Percentiles rank a stretch among this genome's conserved stretches.
Evolutionary conservation across 2,113 vertebrate species (phyloP).

Genomic region (Oncorhynchus gorbuscha): DNA sequence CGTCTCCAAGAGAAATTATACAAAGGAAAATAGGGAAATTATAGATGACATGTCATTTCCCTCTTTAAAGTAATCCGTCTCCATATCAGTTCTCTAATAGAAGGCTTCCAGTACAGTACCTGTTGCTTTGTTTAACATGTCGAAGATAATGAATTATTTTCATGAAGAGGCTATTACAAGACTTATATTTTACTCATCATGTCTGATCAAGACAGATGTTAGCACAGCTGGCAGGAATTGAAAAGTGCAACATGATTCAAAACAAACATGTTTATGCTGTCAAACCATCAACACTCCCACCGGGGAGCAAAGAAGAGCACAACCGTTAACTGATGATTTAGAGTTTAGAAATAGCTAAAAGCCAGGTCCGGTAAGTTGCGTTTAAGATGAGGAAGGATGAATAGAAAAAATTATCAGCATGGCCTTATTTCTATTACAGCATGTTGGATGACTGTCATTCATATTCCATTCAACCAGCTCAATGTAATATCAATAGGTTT

Average conservation of each 20-base stretch:
- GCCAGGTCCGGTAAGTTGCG: too few relatives aligned
- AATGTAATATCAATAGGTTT: too few relatives aligned
- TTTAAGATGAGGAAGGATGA: too few relatives aligned
- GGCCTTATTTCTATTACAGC: too few relatives aligned
- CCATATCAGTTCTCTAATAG: neutral
- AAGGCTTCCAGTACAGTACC: neutral
- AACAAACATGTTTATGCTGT: neutral
- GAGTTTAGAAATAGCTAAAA: too few relatives aligned
- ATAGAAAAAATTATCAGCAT: too few relatives aligned
- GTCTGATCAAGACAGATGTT: neutral
- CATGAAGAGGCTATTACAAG: neutral
- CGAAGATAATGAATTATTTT: neutral
- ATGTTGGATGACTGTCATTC: too few relatives aligned
- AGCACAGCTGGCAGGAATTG: neutral
- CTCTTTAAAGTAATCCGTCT: neutral
- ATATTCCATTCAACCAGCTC: too few relatives aligned
- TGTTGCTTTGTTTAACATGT: constrained; percentile 7
- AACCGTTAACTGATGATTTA: too few relatives aligned
- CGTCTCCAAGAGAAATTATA: neutral
- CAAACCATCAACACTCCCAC: neutral
- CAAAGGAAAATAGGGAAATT: constrained; percentile 1
- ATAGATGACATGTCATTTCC: too few relatives aligned
- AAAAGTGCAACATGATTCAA: neutral
- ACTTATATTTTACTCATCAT: neutral
- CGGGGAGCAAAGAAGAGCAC: too few relatives aligned